Evolutionary conservation across 2,113 vertebrate genomes (phyloP), one percentile per base, ranked within the genome.

Genomic region (Coregonus clupeaformis): DNA sequence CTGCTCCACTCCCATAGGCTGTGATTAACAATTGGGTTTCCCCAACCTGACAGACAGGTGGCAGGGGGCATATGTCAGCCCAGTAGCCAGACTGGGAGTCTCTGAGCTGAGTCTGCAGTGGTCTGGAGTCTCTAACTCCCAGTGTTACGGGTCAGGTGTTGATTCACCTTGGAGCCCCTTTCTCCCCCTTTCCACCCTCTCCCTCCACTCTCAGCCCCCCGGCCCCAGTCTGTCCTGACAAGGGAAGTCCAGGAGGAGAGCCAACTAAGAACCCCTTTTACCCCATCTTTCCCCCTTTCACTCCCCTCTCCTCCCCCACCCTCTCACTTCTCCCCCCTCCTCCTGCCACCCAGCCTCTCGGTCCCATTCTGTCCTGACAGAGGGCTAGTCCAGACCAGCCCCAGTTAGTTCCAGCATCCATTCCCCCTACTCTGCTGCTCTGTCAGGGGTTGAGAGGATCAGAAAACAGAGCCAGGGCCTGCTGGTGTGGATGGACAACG

Each of bases 151-250:
- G 70, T 83, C 80, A 87, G 66, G 62, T 70, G 66, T 69, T 30
- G 62, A 85, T 74, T 78, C 82, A 79, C 69, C 85, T 84, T 70
- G 30, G 45, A 73, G 30, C 78, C 77, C 71, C 62, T 77, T 77
- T 65, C 25, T n/a, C 66, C 68, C 45, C 12, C 12, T 5, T 27
- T n/a, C 45, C 57, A 22, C 57, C 57, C n/a, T n/a, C 57, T 9
- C 57, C 18, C n/a, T 60, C 49, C 49, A 52, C 18, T 60, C 57
- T 22, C n/a, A 63, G 27, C 14, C 5, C n/a, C 36, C 22, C 6
- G 30, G 14, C 60, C 49, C 59, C 62, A 22, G 22, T 16, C 71
- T 42, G 36, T 70, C 11, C 66, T 67, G 32, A 60, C 18, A n/a
- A n/a, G 74, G 63, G 72, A 78, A 57, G 78, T 66, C 74, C 79